Evolutionary conservation across 2,113 vertebrate genomes (phyloP).

Genomic region (Thinocorus orbignyianus): DNA sequence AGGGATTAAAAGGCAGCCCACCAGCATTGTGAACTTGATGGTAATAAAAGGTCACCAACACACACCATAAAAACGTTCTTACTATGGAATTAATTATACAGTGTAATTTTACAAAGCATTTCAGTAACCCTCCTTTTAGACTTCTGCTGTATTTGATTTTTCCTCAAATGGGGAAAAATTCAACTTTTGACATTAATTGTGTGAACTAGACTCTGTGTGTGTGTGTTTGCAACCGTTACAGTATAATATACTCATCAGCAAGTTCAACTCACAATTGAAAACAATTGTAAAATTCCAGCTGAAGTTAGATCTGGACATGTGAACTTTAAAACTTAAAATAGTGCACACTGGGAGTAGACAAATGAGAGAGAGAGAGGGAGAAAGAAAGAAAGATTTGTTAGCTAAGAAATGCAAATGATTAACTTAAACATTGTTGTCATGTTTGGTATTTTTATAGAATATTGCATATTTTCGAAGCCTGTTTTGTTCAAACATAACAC

Average conservation of each 20-base stretch:
- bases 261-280: conserved; percentile 47
- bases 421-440: not conserved
- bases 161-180: conserved; percentile 40
- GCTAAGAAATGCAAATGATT: not conserved
- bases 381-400: not conserved
- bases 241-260: not conserved
- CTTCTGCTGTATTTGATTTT: conserved; percentile 62
- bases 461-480: not conserved
- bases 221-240: not conserved
- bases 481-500: not conserved
- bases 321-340: conserved; percentile 16
- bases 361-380: not conserved
- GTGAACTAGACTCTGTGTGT: not conserved
- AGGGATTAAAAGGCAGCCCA: conserved; percentile 89
- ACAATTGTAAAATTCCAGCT: not conserved
- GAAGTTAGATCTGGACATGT: not conserved
- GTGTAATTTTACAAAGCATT: conserved; percentile 84
- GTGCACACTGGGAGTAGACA: not conserved
- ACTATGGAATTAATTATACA: conserved; percentile 88
- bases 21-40: conserved; percentile 85
- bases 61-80: conserved; percentile 85
- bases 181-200: conserved; percentile 1
- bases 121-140: conserved; percentile 63
- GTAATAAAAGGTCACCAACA: conserved; percentile 84
- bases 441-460: conserved; percentile 17